Evolutionary conservation across 1,140 invertebrate species (phyloP), one percentile per base, ranked within the genome.

Genomic region (Cherax destructor): DNA sequence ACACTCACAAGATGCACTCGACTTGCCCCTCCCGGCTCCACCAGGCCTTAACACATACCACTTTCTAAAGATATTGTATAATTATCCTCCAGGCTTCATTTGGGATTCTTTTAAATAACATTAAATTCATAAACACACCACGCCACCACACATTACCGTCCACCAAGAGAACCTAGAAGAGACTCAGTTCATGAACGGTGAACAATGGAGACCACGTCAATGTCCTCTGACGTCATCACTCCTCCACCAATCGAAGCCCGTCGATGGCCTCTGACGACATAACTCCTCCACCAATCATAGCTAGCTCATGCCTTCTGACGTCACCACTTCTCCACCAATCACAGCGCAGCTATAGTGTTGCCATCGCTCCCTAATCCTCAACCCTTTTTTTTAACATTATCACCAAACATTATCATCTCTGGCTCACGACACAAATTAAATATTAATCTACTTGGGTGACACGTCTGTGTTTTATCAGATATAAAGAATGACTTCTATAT

Each of bases 201-300:
- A 90, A 93, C 91, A 93, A 93, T 93, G 91, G 93, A 83, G 88
- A 92, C 76, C 92, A 92, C 93, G 93, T 93, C 93, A 93, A 93
- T 93, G 93, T 92, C 93, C 93, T 92, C 88, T 93, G 93, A 93
- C 91, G 92, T 93, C 93, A 93, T 88, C 4, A 65, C 5, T 18
- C n/a, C 21, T 50, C 50, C 47, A 65, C 92, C 92, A 93, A 93
- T 86, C 81, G 86, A 10, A 86, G 47, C 10, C 78, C 93, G 93
- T 93, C 93, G 92, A 93, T 93, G 91, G 91, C 93, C 93, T 92
- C 88, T 93, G 93, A 93, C 91, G 92, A 92, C 93, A 93, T 88
- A 3, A 65, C 10, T 18, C n/a, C 11, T 50, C 50, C 47, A 65
- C 92, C 92, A 93, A 93, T 52, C 24, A 56, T 13, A 56, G 52